Percentiles rank a stretch among this genome's conserved stretches.
Evolutionary conservation across 2,797 vertebrate genomes (phyloP).

Genomic region (Glyptemys insculpta): DNA sequence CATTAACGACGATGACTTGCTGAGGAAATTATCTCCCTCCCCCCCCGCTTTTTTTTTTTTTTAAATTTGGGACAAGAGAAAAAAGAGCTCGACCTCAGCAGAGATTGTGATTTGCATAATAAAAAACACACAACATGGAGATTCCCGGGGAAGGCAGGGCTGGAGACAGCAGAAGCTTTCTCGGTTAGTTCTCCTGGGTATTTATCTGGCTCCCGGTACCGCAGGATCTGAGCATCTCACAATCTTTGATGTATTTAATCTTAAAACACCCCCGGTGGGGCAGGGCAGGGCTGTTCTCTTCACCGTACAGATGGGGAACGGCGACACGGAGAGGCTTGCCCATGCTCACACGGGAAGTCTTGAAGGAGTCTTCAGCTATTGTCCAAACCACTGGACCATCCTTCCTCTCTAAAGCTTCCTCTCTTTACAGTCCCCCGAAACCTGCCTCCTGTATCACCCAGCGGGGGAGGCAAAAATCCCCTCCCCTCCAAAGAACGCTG

Average conservation of each 20-base stretch:
- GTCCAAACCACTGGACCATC: not conserved
- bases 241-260: not conserved
- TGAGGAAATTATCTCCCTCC: conserved; percentile 87
- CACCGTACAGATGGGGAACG: accelerated
- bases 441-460: not conserved
- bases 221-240: not conserved
- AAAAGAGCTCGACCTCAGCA: conserved; percentile 70
- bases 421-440: not conserved
- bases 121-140: conserved; percentile 59
- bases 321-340: accelerated
- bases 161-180: not conserved
- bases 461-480: not conserved
- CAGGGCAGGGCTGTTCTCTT: not conserved
- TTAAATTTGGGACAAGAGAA: conserved; percentile 76
- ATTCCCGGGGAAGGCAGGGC: not conserved
- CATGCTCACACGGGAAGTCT: accelerated
- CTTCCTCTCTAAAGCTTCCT: not conserved
- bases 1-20: conserved; percentile 92
- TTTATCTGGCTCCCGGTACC: not conserved
- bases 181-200: not conserved
- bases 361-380: not conserved
- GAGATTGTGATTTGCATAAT: conserved; percentile 77
- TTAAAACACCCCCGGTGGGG: not conserved
- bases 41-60: conserved; percentile 47
- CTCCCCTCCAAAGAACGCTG: not conserved